Conservation (phyloP, 2,113 vertebrate species). For the Seriola rivoliana region DNA sequence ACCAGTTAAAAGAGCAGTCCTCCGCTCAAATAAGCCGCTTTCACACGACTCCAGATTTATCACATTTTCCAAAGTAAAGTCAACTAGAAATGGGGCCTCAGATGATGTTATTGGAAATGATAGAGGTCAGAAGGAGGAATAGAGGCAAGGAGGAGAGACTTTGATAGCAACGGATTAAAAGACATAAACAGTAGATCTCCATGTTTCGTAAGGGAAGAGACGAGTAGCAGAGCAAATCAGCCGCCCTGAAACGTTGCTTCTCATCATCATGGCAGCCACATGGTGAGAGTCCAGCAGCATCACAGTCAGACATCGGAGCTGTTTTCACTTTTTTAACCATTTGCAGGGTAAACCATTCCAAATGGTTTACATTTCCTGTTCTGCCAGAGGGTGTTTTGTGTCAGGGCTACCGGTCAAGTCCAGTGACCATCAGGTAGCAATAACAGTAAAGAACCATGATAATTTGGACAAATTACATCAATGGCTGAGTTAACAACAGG, state of each 20-base stretch:
- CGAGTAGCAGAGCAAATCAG: not conserved
- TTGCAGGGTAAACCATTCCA: constrained; percentile 15
- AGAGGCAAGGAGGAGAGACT: not conserved
- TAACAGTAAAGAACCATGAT: constrained; percentile 25
- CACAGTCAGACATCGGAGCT: not conserved
- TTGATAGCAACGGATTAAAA: constrained; percentile 29
- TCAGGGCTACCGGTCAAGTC: not conserved
- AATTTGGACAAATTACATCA: constrained; percentile 45
- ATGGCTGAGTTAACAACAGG: not conserved
- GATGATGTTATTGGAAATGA: constrained; percentile 51
- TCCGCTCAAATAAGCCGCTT: constrained; percentile 55
- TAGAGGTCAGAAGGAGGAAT: constrained; percentile 39
- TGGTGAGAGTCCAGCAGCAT: not conserved
- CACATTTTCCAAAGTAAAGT: constrained; percentile 62
- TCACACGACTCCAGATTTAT: constrained; percentile 47
- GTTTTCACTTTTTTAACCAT: constrained; percentile 12
- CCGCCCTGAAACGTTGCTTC: not conserved
- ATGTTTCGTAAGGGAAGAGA: constrained; percentile 13
- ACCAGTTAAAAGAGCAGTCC: constrained; percentile 38
- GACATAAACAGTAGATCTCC: constrained; percentile 26
- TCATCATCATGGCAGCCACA: not conserved
- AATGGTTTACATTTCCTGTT: constrained; percentile 37
- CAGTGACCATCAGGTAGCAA: constrained; percentile 44
- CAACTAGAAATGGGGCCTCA: constrained; percentile 28
- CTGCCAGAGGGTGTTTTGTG: constrained; percentile 9